Evolutionary conservation across 1,140 invertebrate genomes (phyloP).

Genomic region (Hycleus cichorii): DNA sequence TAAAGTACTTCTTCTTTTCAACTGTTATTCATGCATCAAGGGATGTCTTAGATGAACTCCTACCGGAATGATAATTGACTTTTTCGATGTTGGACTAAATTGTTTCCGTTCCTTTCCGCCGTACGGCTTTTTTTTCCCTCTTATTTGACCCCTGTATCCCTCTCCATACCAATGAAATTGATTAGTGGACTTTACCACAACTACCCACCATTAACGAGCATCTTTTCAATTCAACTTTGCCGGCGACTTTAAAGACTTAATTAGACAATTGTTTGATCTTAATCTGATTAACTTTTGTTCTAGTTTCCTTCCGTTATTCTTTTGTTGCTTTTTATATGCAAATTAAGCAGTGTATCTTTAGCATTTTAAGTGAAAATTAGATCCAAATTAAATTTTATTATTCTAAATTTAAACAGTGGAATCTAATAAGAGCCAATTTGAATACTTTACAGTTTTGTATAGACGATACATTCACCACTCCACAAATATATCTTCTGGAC

Average conservation of each 20-base stretch:
- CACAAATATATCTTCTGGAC: too few species aligned
- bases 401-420: conserved; percentile 9
- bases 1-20: too few species aligned
- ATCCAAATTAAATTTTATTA: conserved; percentile 16
- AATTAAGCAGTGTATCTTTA: conserved; percentile 24
- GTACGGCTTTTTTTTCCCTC: conserved; percentile 1
- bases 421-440: conserved; percentile 9
- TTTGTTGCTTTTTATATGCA: conserved; percentile 24
- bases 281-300: conserved; percentile 29
- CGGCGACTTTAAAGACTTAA: conserved; percentile 29
- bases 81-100: conserved; percentile 23
- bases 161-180: conserved; percentile 21
- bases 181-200: conserved; percentile 12
- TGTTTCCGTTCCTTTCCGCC: conserved; percentile 3
- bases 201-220: too few species aligned
- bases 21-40: background rate
- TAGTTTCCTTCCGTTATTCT: conserved; percentile 18
- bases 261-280: conserved; percentile 32
- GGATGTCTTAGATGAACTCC: background rate
- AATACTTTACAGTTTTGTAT: background rate
- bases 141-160: background rate
- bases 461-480: too few species aligned
- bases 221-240: background rate
- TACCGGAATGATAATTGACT: conserved; percentile 22
- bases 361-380: conserved; percentile 26